phyloP scores from a whole-genome alignment of 2,113 vertebrate genomes.

The Echinops telfairi region DNA sequence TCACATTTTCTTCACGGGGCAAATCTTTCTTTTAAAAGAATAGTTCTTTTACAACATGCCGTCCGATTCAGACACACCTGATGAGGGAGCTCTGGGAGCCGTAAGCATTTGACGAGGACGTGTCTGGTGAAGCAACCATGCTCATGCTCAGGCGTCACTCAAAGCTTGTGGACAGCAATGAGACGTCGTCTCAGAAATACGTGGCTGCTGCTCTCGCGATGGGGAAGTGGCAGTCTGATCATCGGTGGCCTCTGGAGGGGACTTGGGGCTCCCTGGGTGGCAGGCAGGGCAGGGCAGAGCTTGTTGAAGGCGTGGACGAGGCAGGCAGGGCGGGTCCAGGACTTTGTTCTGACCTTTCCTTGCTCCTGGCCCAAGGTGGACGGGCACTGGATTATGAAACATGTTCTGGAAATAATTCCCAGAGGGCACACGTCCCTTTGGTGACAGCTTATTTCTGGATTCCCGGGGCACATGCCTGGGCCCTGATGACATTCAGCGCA shows the following conservation, averaged over 20 bases:
- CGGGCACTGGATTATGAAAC: conserved; percentile 82
- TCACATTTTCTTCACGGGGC: neutral
- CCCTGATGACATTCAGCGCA: conserved; percentile 85
- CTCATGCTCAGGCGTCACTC: neutral
- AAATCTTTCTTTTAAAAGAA: conserved; percentile 8
- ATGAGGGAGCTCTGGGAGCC: neutral
- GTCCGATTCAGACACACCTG: neutral
- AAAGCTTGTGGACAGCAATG: neutral
- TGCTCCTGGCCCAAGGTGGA: conserved; percentile 74
- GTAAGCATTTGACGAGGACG: conserved; percentile 13
- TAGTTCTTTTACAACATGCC: conserved; percentile 56
- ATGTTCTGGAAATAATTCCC: conserved; percentile 84
- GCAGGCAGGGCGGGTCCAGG: neutral
- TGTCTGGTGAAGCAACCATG: neutral
- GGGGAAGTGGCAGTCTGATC: neutral
- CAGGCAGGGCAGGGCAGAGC: neutral
- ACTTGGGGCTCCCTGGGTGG: neutral
- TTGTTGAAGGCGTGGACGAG: neutral
- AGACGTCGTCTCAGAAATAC: no score
- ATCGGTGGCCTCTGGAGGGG: neutral
- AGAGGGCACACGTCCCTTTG: conserved; percentile 75
- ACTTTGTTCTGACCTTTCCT: conserved; percentile 82
- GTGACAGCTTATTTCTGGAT: conserved; percentile 79
- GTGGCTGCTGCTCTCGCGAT: neutral
- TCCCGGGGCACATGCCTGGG: conserved; percentile 50